These are phyloP conservation scores for Remorina albescens DNA, from an alignment of 2,797 vertebrate genomes.

Conservation along the genomic window DNA sequence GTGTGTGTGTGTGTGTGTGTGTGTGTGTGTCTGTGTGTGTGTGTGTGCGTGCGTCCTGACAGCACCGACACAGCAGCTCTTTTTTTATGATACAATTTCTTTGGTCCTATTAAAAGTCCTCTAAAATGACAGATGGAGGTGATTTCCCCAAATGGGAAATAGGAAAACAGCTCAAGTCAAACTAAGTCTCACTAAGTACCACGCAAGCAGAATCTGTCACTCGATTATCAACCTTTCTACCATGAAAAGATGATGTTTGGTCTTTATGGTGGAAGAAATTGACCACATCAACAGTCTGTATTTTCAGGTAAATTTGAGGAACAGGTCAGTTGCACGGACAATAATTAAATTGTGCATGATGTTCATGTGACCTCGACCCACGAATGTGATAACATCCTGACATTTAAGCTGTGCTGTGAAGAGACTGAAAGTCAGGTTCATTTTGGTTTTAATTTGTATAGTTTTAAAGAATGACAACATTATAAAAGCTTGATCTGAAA, in stretches of 20 bases:
- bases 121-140: neutral
- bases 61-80: slow-evolving; percentile 30
- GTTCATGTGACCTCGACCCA: neutral
- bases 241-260: neutral
- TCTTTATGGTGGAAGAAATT: neutral
- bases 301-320: neutral
- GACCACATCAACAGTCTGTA: too few species aligned
- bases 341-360: neutral
- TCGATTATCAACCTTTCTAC: neutral
- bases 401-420: neutral
- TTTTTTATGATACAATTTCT: slow-evolving; percentile 52
- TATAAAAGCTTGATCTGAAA: neutral
- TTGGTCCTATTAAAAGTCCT: slow-evolving; percentile 29
- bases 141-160: neutral
- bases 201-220: neutral
- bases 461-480: neutral
- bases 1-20: slow-evolving; percentile 50
- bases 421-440: too few species aligned
- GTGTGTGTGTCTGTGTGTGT: slow-evolving; percentile 38
- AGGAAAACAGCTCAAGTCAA: too few species aligned
- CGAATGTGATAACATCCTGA: neutral
- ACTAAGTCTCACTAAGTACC: neutral
- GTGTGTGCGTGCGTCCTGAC: slow-evolving; percentile 18
- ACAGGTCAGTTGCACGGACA: neutral
- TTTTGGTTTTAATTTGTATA: neutral